Conservation (phyloP, 2,888 invertebrate species). For the Drosophila lacicola region DNA sequence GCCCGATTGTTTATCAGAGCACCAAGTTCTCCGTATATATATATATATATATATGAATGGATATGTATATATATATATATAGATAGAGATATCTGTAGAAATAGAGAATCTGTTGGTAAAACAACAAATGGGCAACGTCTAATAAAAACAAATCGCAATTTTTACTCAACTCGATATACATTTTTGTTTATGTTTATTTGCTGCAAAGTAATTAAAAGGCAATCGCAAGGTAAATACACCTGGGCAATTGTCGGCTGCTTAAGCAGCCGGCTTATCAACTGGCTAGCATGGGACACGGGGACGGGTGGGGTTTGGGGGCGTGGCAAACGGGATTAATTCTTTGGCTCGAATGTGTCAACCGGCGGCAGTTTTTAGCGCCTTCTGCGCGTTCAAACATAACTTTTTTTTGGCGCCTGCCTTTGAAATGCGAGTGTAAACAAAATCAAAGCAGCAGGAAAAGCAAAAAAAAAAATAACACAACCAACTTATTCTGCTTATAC, state of each 20-base stretch:
- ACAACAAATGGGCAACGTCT: constrained; percentile 3
- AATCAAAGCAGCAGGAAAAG: background rate
- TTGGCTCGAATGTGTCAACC: no score
- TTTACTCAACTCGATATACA: constrained; percentile 34
- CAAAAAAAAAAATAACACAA: background rate
- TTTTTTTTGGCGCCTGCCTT: constrained; percentile 28
- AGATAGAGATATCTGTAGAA: background rate
- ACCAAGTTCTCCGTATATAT: background rate
- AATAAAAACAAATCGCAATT: constrained; percentile 21
- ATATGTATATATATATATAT: background rate
- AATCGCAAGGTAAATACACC: constrained; percentile 47
- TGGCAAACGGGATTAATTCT: no score
- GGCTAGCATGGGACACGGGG: no score
- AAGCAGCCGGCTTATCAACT: background rate
- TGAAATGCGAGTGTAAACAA: constrained; percentile 65
- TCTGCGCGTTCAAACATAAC: constrained; percentile 8
- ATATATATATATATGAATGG: background rate
- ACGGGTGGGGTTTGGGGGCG: no score
- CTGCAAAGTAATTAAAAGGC: constrained; percentile 69
- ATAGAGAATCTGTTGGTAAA: background rate
- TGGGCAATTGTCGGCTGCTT: constrained; percentile 17
- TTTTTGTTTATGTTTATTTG: constrained; percentile 68
- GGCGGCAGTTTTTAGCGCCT: background rate
- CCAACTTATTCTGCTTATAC: no score
- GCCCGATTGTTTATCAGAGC: constrained; percentile 7